Conservation (phyloP, 37 sponge, comb jelly and placozoan genomes). For the Spongilla lacustris region DNA sequence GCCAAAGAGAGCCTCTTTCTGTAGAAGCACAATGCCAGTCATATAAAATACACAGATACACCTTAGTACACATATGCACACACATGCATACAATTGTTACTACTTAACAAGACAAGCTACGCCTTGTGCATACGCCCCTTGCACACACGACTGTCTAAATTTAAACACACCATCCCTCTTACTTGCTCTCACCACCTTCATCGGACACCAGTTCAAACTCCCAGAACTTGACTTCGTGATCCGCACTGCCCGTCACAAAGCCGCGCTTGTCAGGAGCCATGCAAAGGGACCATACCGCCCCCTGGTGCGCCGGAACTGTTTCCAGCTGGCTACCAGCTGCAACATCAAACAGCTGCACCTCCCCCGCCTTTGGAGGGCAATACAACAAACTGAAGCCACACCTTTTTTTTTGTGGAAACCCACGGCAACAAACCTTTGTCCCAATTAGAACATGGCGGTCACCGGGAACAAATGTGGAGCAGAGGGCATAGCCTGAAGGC, state of each 20-base stretch:
- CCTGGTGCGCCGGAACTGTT: slow-evolving; percentile 71
- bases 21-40: neutral
- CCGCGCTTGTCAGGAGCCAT: slow-evolving; percentile 83
- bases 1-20: slow-evolving; percentile 57
- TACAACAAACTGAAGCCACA: neutral
- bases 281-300: slow-evolving; percentile 80
- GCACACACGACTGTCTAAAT: neutral
- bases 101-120: neutral
- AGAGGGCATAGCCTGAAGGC: slow-evolving; percentile 78
- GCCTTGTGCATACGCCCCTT: neutral
- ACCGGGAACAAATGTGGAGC: slow-evolving; percentile 84
- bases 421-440: slow-evolving; percentile 67
- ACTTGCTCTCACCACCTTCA: slow-evolving; percentile 32
- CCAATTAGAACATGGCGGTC: slow-evolving; percentile 86
- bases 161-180: neutral
- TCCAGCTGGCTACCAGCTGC: slow-evolving; percentile 59
- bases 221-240: slow-evolving; percentile 93
- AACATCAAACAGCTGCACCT: slow-evolving; percentile 83
- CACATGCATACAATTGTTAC: neutral
- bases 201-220: slow-evolving; percentile 86
- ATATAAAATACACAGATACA: neutral
- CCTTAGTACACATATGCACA: neutral
- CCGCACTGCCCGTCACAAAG: slow-evolving; percentile 88
- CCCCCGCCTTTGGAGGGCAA: slow-evolving; percentile 70
- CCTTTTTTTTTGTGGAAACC: neutral